phyloP scores from a whole-genome alignment of 2,888 invertebrate genomes.

The Eremobia ochroleuca region DNA sequence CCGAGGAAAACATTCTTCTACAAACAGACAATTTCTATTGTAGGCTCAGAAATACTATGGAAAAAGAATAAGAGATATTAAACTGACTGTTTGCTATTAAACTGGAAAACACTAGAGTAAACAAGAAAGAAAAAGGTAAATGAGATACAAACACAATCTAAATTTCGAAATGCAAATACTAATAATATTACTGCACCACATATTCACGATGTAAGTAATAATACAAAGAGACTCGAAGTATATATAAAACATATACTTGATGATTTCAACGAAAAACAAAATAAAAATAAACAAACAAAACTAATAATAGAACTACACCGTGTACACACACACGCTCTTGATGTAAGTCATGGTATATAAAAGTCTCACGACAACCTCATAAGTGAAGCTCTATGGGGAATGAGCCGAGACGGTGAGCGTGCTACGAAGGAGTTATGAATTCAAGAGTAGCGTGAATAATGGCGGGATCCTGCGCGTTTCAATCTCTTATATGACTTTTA shows the following conservation, averaged over 20 bases:
- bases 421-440: conserved; percentile 84
- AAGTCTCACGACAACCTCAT: conserved; percentile 75
- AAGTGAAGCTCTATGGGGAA: conserved; percentile 78
- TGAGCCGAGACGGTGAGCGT: conserved; percentile 69
- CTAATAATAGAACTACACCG: conserved; percentile 29
- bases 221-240: background rate
- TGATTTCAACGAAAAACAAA: conserved; percentile 7
- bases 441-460: conserved; percentile 83
- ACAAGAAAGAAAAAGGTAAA: background rate
- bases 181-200: background rate
- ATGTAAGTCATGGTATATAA: conserved; percentile 73
- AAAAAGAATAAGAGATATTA: background rate
- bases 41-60: background rate
- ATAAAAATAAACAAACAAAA: background rate
- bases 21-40: background rate
- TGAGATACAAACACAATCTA: background rate
- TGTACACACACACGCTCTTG: background rate
- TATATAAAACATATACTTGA: background rate
- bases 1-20: background rate
- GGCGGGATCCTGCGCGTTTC: conserved; percentile 52
- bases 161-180: background rate
- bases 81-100: background rate
- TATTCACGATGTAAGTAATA: conserved; percentile 65
- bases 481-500: conserved; percentile 50
- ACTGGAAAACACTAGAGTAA: background rate